Conservation (phyloP, 2,113 vertebrate genomes). For the Equus quagga region DNA sequence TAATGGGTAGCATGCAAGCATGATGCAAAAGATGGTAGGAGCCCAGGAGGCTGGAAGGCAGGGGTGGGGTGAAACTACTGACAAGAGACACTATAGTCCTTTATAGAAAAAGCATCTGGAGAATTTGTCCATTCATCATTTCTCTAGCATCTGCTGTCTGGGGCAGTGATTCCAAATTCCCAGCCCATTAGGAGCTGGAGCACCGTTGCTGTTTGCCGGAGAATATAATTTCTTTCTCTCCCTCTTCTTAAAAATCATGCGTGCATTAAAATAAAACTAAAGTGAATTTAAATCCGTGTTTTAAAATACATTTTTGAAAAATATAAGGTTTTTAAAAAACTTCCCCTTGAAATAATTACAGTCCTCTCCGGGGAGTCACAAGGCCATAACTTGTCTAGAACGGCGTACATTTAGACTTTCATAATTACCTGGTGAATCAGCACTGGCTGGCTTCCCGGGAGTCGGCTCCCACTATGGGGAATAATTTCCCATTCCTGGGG, state of each 20-base stretch:
- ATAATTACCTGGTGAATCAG: constrained; percentile 65
- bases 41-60: neutral
- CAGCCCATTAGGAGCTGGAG: neutral
- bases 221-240: neutral
- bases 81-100: neutral
- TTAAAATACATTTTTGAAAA: constrained; percentile 27
- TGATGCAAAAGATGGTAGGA: neutral
- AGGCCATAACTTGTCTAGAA: neutral
- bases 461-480: neutral
- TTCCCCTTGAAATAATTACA: constrained; percentile 29
- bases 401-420: neutral
- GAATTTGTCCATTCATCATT: constrained; percentile 57
- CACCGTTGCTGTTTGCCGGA: neutral
- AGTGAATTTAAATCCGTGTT: neutral
- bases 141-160: constrained; percentile 30
- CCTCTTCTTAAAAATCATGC: neutral
- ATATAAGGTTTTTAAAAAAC: neutral
- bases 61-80: neutral
- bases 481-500: constrained; percentile 53
- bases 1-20: neutral
- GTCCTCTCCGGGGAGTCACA: constrained; percentile 24
- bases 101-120: constrained; percentile 26
- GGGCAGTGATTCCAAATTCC: constrained; percentile 36
- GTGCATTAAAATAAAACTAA: neutral
- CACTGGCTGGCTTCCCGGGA: constrained; percentile 59